phyloP scores from a whole-genome alignment of 2,888 invertebrate genomes.

The Phlogophora meticulosa region DNA sequence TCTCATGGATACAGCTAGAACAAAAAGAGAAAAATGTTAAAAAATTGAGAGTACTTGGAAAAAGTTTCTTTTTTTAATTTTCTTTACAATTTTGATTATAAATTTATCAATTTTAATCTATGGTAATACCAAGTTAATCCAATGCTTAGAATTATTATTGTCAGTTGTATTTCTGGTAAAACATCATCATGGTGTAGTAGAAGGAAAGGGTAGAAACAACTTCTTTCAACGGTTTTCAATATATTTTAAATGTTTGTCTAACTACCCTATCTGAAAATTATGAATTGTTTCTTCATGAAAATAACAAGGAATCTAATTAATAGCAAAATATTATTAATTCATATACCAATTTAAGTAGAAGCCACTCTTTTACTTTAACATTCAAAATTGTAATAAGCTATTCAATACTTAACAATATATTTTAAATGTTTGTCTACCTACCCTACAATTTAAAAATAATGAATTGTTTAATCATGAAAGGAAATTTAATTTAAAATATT shows the following conservation, averaged over 20 bases:
- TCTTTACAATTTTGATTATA: background rate
- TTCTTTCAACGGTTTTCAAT: too few relatives aligned
- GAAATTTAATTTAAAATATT: background rate
- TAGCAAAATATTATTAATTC: too few relatives aligned
- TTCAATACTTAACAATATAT: background rate
- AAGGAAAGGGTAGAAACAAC: too few relatives aligned
- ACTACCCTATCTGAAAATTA: too few relatives aligned
- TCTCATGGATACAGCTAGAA: constrained; percentile 83
- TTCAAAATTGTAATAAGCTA: too few relatives aligned
- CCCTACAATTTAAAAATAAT: background rate
- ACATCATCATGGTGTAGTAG: too few relatives aligned
- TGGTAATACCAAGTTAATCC: too few relatives aligned
- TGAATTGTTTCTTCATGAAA: too few relatives aligned
- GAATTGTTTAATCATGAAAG: background rate
- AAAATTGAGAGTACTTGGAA: constrained; percentile 10
- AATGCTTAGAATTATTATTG: background rate
- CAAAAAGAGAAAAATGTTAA: constrained; percentile 17
- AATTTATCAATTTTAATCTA: background rate
- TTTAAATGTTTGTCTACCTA: background rate
- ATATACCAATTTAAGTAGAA: background rate
- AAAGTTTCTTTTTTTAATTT: background rate
- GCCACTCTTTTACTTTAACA: background rate
- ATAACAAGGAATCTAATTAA: too few relatives aligned
- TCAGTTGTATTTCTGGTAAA: background rate
- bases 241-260: too few relatives aligned